A percentile compares a stretch with the other conserved stretches of the same genome.
Evolutionary conservation across 2,888 invertebrate genomes (phyloP).

Genomic region (Asteroscopus sphinx): DNA sequence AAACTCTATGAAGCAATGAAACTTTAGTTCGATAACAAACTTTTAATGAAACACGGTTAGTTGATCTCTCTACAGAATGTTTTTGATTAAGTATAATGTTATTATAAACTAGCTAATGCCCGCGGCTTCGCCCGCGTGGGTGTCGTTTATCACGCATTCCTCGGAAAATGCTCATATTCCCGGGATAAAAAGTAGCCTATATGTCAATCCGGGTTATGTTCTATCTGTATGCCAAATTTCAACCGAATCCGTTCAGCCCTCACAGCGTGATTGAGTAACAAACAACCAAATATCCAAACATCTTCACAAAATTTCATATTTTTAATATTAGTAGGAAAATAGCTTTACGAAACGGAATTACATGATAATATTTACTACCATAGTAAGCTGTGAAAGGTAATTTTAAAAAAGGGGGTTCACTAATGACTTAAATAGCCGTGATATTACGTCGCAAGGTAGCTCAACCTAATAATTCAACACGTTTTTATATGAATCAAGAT

Average conservation of each 20-base stretch:
- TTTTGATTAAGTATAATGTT: slow-evolving; percentile 59
- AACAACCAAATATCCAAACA: no score
- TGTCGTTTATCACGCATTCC: no score
- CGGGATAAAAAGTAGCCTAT: no score
- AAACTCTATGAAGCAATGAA: slow-evolving; percentile 77
- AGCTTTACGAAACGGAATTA: slow-evolving; percentile 14
- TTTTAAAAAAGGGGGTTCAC: neutral
- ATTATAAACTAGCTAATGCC: slow-evolving; percentile 21
- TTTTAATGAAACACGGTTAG: slow-evolving; percentile 85
- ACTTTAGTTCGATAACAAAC: slow-evolving; percentile 80
- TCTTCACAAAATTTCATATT: no score
- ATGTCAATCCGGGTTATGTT: no score
- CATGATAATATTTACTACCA: neutral
- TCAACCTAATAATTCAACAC: neutral
- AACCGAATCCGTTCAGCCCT: no score
- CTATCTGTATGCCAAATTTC: no score
- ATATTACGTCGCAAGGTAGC: slow-evolving; percentile 15
- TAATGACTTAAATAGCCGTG: slow-evolving; percentile 15
- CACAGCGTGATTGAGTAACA: no score
- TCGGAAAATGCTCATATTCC: no score
- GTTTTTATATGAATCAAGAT: neutral
- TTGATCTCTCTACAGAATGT: slow-evolving; percentile 68
- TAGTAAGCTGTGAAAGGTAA: neutral
- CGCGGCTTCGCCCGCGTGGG: no score
- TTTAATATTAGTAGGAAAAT: no score